Evolutionary conservation across 2,797 vertebrate genomes (phyloP), one percentile per base, ranked within the genome.

Genomic region (Channallabes apus): DNA sequence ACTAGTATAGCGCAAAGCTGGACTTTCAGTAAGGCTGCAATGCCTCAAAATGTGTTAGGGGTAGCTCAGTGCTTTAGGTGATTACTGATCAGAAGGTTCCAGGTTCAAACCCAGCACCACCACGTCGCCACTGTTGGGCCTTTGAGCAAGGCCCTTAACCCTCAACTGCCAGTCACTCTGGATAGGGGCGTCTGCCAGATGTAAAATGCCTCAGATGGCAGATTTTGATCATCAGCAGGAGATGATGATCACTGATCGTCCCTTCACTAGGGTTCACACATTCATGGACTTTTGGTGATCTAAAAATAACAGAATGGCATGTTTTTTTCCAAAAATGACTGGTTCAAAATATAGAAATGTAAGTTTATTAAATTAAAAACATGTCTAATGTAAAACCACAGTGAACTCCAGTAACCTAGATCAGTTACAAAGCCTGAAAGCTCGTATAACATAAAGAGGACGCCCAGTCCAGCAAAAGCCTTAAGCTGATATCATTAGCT

Each of bases 401-500:
- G 64, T 68, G 75, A 41, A 73, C 77, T 80, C n/a, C n/a, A 64
- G 35, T 64, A 80, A 80, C 79, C 35, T 35, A 80, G 58, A 64
- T 62, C 18, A 20, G 18, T 80, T 69, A 65, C 9, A 69, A 54
- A 65, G 38, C 14, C 22, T 85, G 67, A 51, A 73, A 51, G 69
- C 84, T n/a, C 20, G 78, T 71, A 29, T 32, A 81, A 12, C 27
- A 88, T 92, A 94, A 94, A 88, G 92, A 94, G 93, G 92, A 91
- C 93, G 91, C 86, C 87, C 86, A 90, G 88, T 92, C 90, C 92
- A 91, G 86, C 86, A 90, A 91, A 94, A 94, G 93, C 93, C 94
- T 94, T 95, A 91, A 92, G 90, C 90, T 92, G 92, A 92, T 93
- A 94, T 94, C 93, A 95, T 95, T 95, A 94, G 92, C 95, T 90